Conservation (phyloP, 2,888 invertebrate species). For the Drosophila nr. medialis region DNA sequence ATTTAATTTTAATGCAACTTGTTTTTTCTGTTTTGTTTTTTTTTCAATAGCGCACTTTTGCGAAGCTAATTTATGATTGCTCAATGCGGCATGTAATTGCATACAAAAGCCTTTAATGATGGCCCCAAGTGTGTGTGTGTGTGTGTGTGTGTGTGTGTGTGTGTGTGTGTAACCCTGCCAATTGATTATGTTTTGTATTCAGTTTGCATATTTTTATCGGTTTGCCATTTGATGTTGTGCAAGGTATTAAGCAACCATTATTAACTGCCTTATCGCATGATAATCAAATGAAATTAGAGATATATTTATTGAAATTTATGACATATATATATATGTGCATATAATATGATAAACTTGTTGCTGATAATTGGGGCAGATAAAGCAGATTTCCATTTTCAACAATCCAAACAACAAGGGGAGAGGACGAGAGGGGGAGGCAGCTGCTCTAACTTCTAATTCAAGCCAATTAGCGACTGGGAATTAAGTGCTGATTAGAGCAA, state of each 20-base stretch:
- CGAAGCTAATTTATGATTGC: constrained; percentile 79
- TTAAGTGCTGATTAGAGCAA: constrained; percentile 69
- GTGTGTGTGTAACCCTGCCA: constrained; percentile 28
- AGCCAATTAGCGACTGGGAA: constrained; percentile 67
- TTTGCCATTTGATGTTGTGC: constrained; percentile 13
- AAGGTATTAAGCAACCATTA: constrained; percentile 43
- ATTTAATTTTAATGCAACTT: constrained; percentile 44
- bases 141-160: constrained; percentile 18
- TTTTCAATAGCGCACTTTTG: constrained; percentile 33
- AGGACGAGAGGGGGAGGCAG: not conserved
- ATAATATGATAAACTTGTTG: not conserved
- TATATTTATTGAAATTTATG: constrained; percentile 9
- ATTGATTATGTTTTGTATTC: constrained; percentile 48
- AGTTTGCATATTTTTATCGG: constrained; percentile 11
- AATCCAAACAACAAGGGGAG: not conserved
- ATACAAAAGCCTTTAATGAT: constrained; percentile 76
- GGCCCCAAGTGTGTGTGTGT: constrained; percentile 15
- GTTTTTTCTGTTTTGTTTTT: not conserved
- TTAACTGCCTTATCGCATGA: constrained; percentile 57
- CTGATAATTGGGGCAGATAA: not conserved
- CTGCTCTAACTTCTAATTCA: constrained; percentile 6
- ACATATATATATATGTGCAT: too few relatives aligned
- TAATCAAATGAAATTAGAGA: constrained; percentile 35
- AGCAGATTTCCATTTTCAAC: not conserved
- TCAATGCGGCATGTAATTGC: constrained; percentile 79